Evolutionary conservation across 2,888 invertebrate species (phyloP).

Genomic region (Agonopterix subpropinquella): DNA sequence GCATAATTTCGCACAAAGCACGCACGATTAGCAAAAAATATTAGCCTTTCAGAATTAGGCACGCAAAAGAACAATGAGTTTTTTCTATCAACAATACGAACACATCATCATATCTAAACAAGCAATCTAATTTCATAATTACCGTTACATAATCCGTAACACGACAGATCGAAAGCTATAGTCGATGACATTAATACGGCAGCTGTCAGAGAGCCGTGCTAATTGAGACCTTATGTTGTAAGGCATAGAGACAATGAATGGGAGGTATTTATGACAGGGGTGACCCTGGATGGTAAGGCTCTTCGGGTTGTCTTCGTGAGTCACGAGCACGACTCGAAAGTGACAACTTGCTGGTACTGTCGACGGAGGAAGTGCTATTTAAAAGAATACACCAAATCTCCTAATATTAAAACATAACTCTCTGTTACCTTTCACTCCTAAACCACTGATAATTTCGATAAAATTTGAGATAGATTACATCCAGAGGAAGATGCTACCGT

Average conservation of each 20-base stretch:
- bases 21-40: no score
- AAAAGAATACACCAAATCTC: background rate
- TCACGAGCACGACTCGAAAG: slow-evolving; percentile 61
- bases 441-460: no score
- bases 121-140: slow-evolving; percentile 1
- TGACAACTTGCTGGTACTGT: slow-evolving; percentile 49
- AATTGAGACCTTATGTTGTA: background rate
- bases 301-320: slow-evolving; percentile 33
- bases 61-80: no score
- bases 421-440: no score
- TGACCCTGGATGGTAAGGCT: background rate
- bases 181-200: background rate
- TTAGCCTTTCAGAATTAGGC: no score
- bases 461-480: no score
- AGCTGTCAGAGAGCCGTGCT: slow-evolving; percentile 4
- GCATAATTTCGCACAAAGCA: no score
- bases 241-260: slow-evolving; percentile 6
- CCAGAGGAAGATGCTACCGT: no score
- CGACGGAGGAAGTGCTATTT: background rate
- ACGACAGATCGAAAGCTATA: slow-evolving; percentile 7
- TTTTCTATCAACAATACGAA: no score
- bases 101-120: background rate
- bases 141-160: slow-evolving; percentile 1
- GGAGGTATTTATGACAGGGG: background rate
- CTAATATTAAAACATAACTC: no score